Evolutionary conservation across 2,888 invertebrate genomes (phyloP), one percentile per base, ranked within the genome.

Genomic region (Drosophila villosipedis): DNA sequence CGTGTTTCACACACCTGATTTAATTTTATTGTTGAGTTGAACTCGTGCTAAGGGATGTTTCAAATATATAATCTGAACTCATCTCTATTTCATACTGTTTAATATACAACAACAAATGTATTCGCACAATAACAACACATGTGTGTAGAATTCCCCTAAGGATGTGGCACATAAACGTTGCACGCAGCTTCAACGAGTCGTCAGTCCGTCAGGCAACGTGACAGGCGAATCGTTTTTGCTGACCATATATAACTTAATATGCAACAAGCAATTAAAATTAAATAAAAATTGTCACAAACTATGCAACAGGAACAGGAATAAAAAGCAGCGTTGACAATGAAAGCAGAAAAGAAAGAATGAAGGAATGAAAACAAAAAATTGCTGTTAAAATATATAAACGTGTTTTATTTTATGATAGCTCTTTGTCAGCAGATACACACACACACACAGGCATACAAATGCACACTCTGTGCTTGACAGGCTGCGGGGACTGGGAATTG

Each of bases 351-450:
- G 25, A 9, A 52, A 54, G 28, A 47, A 55, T 16, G 57, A 53
- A 49, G 52, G 39, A 68, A 50, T 43, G 37, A 41, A 52, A 62
- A 52, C 64, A 73, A 85, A 69, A 78, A 68, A 68, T 60, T 72
- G 65, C 70, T 67, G 71, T 78, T 68, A 60, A 85, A 75, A 84
- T 71, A 81, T 72, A 86, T 65, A 76, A 82, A 83, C 83, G 88
- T 85, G 83, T 88, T 85, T 85, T 85, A 88, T 85, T 88, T 88
- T 88, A 85, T 88, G 89, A 85, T 85, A 88, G 82, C 82, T 70
- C 82, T 88, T 88, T 85, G 86, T 88, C 89, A 85, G 84, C 83
- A 73, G 66, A 78, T 75, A 67, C 59, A 65, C 66, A 64, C 66
- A 66, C 28, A 28, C 28, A 33, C 57, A 39, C 53, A 28, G 12